phyloP scores from a whole-genome alignment of 2,797 vertebrate species.

The Xenentodon cancila region DNA sequence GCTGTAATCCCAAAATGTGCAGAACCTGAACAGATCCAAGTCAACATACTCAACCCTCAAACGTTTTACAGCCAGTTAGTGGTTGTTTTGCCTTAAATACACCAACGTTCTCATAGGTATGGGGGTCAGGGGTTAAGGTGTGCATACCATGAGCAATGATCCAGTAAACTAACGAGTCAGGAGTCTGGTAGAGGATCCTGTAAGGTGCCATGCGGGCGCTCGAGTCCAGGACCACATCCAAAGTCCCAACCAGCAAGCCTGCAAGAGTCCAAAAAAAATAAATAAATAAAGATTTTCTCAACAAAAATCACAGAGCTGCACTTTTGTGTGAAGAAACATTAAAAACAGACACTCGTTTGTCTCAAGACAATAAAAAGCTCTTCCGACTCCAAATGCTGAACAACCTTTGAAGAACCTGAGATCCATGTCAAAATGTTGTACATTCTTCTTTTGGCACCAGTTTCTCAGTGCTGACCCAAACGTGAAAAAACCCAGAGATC shows the following conservation, averaged over 20 bases:
- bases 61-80: not conserved
- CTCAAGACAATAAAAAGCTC: too few relatives aligned
- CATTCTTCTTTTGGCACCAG: too few relatives aligned
- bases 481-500: too few relatives aligned
- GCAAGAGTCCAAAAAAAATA: constrained; percentile 29
- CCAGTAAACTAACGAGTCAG: constrained; percentile 94
- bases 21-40: not conserved
- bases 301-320: not conserved
- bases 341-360: not conserved
- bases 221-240: constrained; percentile 97
- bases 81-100: not conserved
- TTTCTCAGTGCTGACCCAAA: too few relatives aligned
- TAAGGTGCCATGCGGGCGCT: constrained; percentile 95
- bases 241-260: constrained; percentile 96
- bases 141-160: constrained; percentile 94
- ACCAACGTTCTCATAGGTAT: not conserved
- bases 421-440: too few relatives aligned
- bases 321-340: not conserved
- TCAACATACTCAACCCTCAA: not conserved
- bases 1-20: not conserved
- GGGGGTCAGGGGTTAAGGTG: not conserved
- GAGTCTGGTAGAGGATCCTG: constrained; percentile 97
- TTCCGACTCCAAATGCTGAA: too few relatives aligned
- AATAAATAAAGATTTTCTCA: not conserved
- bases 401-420: too few relatives aligned